phyloP scores from a whole-genome alignment of 2,797 vertebrate genomes.

The Lateolabrax maculatus region DNA sequence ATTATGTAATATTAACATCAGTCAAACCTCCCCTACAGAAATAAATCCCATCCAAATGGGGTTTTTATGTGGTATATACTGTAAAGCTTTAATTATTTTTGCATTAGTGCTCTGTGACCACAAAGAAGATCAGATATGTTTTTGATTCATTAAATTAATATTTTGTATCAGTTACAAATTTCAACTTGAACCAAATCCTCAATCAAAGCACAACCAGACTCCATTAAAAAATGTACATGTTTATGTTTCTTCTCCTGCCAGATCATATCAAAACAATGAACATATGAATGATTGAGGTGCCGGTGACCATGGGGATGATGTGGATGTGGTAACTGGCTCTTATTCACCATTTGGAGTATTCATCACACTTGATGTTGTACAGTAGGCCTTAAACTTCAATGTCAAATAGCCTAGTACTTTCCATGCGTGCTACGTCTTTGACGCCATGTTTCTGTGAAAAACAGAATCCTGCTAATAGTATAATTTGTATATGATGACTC shows the following conservation, averaged over 20 bases:
- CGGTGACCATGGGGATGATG: slow-evolving; percentile 1
- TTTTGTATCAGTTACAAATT: background rate
- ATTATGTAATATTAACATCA: background rate
- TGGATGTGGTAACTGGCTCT: slow-evolving; percentile 19
- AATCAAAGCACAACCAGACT: background rate
- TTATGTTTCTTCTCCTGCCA: slow-evolving; percentile 40
- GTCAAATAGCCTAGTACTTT: slow-evolving; percentile 37
- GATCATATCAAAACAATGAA: slow-evolving; percentile 83
- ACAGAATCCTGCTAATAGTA: background rate
- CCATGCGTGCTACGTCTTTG: slow-evolving; percentile 18
- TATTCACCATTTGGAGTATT: slow-evolving; percentile 9
- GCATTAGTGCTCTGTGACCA: background rate
- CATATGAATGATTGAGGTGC: slow-evolving; percentile 70
- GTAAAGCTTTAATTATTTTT: background rate
- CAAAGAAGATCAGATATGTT: background rate
- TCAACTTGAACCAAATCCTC: background rate
- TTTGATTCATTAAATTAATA: background rate
- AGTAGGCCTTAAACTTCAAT: slow-evolving; percentile 73
- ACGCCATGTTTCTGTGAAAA: background rate
- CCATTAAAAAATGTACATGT: background rate
- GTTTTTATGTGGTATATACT: background rate
- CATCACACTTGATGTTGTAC: slow-evolving; percentile 46
- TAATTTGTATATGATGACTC: slow-evolving; percentile 2
- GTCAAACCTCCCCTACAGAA: background rate
- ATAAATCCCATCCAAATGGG: slow-evolving; percentile 20